phyloP scores from a whole-genome alignment of 2,888 invertebrate genomes.

The Coecobrya sp. region DNA sequence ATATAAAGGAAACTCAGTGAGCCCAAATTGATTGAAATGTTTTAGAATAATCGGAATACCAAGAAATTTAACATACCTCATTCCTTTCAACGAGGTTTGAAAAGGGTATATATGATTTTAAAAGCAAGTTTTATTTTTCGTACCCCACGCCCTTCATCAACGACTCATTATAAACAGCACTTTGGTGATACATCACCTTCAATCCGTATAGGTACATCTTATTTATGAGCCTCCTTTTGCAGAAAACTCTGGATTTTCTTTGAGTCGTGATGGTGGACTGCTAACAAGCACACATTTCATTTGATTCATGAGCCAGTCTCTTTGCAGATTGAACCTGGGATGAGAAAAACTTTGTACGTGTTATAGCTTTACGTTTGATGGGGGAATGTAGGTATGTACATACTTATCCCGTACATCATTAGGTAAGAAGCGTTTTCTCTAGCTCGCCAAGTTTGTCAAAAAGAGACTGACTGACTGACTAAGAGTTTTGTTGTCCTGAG shows the following conservation, averaged over 20 bases:
- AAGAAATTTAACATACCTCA: not conserved
- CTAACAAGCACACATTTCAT: not conserved
- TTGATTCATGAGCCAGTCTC: not conserved
- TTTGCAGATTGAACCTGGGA: not conserved
- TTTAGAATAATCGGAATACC: not conserved
- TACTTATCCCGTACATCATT: not conserved
- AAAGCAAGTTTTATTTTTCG: not conserved
- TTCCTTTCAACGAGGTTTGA: not conserved
- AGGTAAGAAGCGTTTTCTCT: not conserved
- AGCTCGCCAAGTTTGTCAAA: constrained; percentile 18
- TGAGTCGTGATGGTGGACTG: not conserved
- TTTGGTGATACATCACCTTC: not conserved
- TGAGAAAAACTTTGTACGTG: constrained; percentile 24
- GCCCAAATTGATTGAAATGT: not conserved
- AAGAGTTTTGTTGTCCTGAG: constrained; percentile 39
- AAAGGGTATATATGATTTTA: not conserved
- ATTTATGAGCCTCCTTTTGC: constrained; percentile 6
- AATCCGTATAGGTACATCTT: not conserved
- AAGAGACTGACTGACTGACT: constrained; percentile 17
- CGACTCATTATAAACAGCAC: not conserved
- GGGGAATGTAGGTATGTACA: not conserved
- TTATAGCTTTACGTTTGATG: not conserved
- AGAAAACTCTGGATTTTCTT: not conserved
- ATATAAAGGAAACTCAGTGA: not conserved
- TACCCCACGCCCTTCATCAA: not conserved